Base-by-base conservation (phyloP, 2,797 vertebrate genomes). In the Clarias laeviceps region DNA sequence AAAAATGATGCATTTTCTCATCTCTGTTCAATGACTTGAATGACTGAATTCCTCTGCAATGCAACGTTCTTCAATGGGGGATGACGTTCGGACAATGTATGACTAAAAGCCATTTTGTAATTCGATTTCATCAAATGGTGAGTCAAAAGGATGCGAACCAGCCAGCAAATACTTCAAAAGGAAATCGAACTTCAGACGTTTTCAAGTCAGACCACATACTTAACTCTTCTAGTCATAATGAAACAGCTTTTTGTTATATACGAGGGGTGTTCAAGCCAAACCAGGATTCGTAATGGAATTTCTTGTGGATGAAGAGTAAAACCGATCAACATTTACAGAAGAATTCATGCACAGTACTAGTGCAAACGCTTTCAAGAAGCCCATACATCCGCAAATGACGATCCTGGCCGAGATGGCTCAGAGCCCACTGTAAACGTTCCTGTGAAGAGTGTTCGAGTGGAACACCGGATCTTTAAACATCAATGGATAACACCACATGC, bases 201-300 rank as follows among this genome's bases (percentile, higher is more conserved):
- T 29, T 65, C 62, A 12, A n/a, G 24, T 27, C 37, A 50, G 69
- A 86, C 37, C 72, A 37, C 54, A 65, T 37, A 27, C 24, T 45
- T 4, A 45, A 80, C 77, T 66, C 74, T 77, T 80, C 45, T 32
- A 22, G 54, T 87, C 88, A 90, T 92, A 94, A 93, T 91, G 89
- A 93, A 74, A 82, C 61, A 89, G 88, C 93, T 91, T 74, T 62
- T 87, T 91, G 90, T 91, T 89, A 64, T 50, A 45, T 83, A 61
- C 79, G 45, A 50, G 45, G 45, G 11, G 45, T 12, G 12, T 50
- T 50, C 11, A 50, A 50, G 45, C 14, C 45, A 50, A 50, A 50
- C 45, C 11, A 12, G 45, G 45, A 14, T 11, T 50, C 14, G 11
- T 12, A 50, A 50, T 50, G 45, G 11, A 50, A 50, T 11, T 50